Conservation (phyloP, 1,140 invertebrate genomes). For the Vanessa tameamea region DNA sequence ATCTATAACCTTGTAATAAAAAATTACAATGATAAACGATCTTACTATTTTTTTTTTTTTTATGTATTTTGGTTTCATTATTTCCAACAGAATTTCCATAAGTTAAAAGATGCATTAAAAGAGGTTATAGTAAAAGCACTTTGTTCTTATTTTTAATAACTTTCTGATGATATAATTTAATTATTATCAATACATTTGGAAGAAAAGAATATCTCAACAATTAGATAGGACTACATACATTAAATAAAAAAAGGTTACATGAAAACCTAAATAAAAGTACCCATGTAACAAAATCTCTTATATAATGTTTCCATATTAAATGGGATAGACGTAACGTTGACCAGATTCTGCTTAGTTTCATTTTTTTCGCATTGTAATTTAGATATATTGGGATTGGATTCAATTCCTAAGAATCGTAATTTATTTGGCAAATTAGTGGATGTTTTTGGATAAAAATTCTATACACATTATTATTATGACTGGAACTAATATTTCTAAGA, state of each 20-base stretch:
- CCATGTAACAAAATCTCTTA: conserved; percentile 4
- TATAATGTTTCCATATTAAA: conserved; percentile 19
- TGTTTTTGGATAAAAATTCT: background rate
- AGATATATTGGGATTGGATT: conserved; percentile 36
- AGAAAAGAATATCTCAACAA: background rate
- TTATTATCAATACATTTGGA: background rate
- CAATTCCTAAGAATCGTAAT: conserved; percentile 15
- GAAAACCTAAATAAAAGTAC: background rate
- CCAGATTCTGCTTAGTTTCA: conserved; percentile 44
- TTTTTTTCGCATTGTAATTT: conserved; percentile 41
- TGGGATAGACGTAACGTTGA: conserved; percentile 32
- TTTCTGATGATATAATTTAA: too few species aligned
- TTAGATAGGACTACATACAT: background rate
- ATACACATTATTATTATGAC: background rate
- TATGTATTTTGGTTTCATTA: too few species aligned
- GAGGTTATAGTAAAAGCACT: too few species aligned
- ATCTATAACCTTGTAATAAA: too few species aligned
- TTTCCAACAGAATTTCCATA: too few species aligned
- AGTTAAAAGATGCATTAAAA: too few species aligned
- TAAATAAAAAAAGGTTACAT: background rate
- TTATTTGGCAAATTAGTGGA: background rate
- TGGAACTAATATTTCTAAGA: too few species aligned
- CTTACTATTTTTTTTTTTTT: too few species aligned
- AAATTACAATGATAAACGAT: too few species aligned
- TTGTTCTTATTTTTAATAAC: too few species aligned